Conservation (phyloP, 2,888 invertebrate species). For the Pristionchus entomophagus region DNA sequence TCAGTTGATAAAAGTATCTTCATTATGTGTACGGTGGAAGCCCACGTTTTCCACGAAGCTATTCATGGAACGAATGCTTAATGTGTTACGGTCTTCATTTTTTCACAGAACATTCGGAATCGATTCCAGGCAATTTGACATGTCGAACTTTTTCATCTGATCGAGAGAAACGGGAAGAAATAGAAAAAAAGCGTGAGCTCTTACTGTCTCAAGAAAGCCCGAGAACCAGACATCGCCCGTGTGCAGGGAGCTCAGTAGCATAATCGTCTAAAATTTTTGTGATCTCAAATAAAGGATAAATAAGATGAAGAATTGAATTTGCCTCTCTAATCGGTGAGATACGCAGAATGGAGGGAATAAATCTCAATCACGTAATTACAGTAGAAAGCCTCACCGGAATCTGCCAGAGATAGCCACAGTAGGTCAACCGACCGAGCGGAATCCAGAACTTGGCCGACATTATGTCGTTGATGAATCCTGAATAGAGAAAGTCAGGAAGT, state of each 20-base stretch:
- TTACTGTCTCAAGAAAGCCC: not conserved
- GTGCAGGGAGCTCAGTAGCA: not conserved
- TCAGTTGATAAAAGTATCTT: not conserved
- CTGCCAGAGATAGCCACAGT: constrained; percentile 33
- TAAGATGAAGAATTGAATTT: not conserved
- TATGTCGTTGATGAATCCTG: constrained; percentile 5
- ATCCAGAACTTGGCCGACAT: constrained; percentile 37
- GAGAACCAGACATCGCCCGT: constrained; percentile 36
- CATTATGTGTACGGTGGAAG: too few species aligned
- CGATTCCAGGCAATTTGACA: too few species aligned
- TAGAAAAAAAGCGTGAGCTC: not conserved
- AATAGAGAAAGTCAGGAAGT: not conserved
- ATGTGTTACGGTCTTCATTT: too few species aligned
- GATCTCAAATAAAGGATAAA: not conserved
- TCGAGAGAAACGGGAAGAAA: too few species aligned
- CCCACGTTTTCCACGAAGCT: too few species aligned
- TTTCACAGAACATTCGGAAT: too few species aligned
- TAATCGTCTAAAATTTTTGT: not conserved
- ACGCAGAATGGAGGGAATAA: too few species aligned
- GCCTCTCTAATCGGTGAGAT: not conserved
- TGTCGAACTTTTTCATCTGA: too few species aligned
- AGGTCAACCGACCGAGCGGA: constrained; percentile 38
- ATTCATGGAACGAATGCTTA: too few species aligned
- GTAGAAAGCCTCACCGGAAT: not conserved
- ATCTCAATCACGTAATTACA: not conserved